A percentile compares a stretch with the other conserved stretches of the same genome.
phyloP scores from a whole-genome alignment of 2,797 vertebrate genomes.

The Periophthalmus magnuspinnatus region DNA sequence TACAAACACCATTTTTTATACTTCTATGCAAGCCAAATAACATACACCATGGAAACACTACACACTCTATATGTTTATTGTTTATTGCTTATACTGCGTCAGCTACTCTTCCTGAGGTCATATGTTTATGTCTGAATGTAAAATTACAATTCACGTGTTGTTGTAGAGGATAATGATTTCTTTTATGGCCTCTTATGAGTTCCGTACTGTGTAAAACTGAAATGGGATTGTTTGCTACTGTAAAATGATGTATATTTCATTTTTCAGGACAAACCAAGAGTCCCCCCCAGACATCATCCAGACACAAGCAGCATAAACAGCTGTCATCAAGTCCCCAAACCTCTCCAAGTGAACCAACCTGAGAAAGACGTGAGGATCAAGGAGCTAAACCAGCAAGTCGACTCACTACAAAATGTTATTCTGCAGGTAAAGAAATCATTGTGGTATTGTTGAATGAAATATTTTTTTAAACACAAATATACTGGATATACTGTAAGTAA shows the following conservation, averaged over 20 bases:
- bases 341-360: conserved; percentile 25
- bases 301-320: conserved; percentile 32
- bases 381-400: conserved; percentile 76
- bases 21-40: neutral
- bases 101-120: too few relatives aligned
- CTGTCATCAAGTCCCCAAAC: conserved; percentile 41
- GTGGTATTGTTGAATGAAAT: neutral
- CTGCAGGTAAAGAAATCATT: conserved; percentile 61
- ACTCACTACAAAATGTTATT: conserved; percentile 73
- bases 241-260: conserved; percentile 8
- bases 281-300: conserved; percentile 16
- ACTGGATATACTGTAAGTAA: too few relatives aligned
- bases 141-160: neutral
- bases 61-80: neutral
- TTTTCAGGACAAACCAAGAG: conserved; percentile 52
- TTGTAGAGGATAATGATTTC: neutral
- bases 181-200: neutral
- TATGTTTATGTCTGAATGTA: neutral
- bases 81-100: neutral
- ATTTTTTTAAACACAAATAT: too few relatives aligned
- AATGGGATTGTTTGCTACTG: neutral
- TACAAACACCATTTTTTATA: conserved; percentile 26
- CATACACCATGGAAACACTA: neutral
- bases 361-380: conserved; percentile 72
- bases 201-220: neutral